Evolutionary conservation across 1,140 invertebrate genomes (phyloP).

Genomic region (Spodoptera litura): DNA sequence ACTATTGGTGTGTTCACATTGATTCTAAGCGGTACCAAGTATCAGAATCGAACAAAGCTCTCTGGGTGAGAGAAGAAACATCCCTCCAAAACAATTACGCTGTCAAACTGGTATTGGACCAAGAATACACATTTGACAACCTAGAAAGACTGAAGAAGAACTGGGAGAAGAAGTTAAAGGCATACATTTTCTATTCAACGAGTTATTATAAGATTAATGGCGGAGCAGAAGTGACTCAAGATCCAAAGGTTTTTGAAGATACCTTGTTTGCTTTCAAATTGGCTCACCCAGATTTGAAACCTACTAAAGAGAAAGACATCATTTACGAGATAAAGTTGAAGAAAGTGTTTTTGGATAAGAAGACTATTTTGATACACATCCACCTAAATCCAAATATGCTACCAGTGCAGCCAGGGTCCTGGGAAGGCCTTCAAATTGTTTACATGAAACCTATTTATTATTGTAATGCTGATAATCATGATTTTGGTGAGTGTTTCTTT

Average conservation of each 20-base stretch:
- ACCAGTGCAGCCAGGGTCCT: conserved; percentile 63
- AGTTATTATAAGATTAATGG: conserved; percentile 62
- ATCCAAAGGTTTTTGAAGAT: conserved; percentile 56
- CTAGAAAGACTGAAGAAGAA: conserved; percentile 56
- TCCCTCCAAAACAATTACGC: conserved; percentile 67
- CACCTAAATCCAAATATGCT: conserved; percentile 64
- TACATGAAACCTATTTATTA: conserved; percentile 75
- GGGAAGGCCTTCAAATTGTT: conserved; percentile 67
- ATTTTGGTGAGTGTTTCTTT: conserved; percentile 20
- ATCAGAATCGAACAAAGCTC: conserved; percentile 71
- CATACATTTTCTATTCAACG: conserved; percentile 69
- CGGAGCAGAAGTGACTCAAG: conserved; percentile 34
- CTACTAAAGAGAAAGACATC: conserved; percentile 60
- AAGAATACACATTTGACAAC: conserved; percentile 59
- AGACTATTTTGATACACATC: conserved; percentile 66
- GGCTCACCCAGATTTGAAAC: conserved; percentile 51
- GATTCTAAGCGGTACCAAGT: conserved; percentile 65
- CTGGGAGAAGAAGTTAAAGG: conserved; percentile 66
- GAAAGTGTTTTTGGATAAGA: conserved; percentile 67
- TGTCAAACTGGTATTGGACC: conserved; percentile 60
- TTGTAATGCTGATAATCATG: conserved; percentile 51
- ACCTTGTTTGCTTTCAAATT: conserved; percentile 60
- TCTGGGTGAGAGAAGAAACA: conserved; percentile 71
- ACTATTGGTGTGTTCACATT: conserved; percentile 79
- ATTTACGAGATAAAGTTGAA: conserved; percentile 63